phyloP scores from a whole-genome alignment of 2,888 invertebrate species.

The Drosophila setosimentum region DNA sequence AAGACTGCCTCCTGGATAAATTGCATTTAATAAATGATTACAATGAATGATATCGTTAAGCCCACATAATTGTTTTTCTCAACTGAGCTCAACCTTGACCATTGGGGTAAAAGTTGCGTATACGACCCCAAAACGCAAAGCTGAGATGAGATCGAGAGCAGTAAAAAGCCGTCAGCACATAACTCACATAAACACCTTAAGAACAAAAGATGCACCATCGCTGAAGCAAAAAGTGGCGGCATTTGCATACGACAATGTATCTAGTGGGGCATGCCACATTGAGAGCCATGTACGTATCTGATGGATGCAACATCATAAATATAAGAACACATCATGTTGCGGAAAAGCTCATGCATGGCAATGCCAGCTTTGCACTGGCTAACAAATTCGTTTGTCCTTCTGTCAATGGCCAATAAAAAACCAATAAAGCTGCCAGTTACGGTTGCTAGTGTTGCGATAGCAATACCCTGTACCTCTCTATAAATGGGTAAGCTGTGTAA shows the following conservation, averaged over 20 bases:
- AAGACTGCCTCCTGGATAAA: constrained; percentile 45
- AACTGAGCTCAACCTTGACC: constrained; percentile 64
- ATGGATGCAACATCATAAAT: constrained; percentile 70
- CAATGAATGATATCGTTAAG: constrained; percentile 1
- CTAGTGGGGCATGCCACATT: constrained; percentile 25
- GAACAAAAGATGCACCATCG: constrained; percentile 44
- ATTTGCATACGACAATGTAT: constrained; percentile 67
- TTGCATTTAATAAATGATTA: constrained; percentile 28
- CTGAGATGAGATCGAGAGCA: constrained; percentile 27
- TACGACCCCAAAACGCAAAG: constrained; percentile 45
- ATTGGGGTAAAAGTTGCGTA: constrained; percentile 55
- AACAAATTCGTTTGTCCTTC: constrained; percentile 83
- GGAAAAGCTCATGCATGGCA: constrained; percentile 46
- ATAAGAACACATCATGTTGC: constrained; percentile 40
- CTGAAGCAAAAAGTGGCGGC: constrained; percentile 42
- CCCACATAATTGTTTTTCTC: neutral
- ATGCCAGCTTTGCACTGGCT: constrained; percentile 41
- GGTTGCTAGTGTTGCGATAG: constrained; percentile 14
- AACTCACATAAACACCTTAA: constrained; percentile 75
- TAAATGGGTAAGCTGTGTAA: neutral
- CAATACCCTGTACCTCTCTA: constrained; percentile 4
- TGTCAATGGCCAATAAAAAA: constrained; percentile 84
- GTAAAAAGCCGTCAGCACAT: constrained; percentile 57
- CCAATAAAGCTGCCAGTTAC: constrained; percentile 77
- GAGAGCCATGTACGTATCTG: constrained; percentile 22